Evolutionary conservation across 2,113 vertebrate species (phyloP).

Genomic region (Mandrillus leucophaeus): DNA sequence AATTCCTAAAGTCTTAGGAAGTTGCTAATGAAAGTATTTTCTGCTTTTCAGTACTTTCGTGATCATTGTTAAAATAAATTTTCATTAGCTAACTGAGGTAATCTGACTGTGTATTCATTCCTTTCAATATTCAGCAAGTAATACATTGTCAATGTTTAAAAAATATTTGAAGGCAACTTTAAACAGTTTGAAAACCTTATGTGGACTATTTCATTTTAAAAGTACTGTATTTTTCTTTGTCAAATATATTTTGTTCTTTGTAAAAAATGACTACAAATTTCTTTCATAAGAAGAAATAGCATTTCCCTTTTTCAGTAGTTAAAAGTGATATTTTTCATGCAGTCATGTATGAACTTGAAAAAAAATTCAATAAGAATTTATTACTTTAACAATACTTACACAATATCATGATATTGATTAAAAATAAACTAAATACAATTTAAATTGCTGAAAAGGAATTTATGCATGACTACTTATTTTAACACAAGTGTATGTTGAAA

Average conservation of each 20-base stretch:
- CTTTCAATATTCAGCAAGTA: background rate
- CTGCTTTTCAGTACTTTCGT: background rate
- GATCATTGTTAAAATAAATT: background rate
- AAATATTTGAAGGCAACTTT: background rate
- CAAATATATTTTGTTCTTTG: background rate
- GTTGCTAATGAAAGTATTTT: background rate
- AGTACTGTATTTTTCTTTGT: background rate
- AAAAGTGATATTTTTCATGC: background rate
- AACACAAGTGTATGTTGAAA: background rate
- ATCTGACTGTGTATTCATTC: background rate
- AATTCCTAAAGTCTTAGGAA: background rate
- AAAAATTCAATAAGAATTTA: background rate
- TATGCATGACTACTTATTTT: background rate
- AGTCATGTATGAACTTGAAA: background rate
- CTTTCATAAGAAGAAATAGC: background rate
- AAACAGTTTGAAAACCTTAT: background rate
- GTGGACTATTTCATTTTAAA: background rate
- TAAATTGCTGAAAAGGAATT: background rate
- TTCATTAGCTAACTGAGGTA: background rate
- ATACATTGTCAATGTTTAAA: background rate
- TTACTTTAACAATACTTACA: background rate
- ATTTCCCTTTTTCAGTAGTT: background rate
- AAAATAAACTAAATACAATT: background rate
- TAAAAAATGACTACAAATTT: background rate
- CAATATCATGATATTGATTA: background rate